These are phyloP conservation scores for Trichomycterus rosablanca DNA, from an alignment of 2,113 vertebrate genomes.

Conservation along the genomic window DNA sequence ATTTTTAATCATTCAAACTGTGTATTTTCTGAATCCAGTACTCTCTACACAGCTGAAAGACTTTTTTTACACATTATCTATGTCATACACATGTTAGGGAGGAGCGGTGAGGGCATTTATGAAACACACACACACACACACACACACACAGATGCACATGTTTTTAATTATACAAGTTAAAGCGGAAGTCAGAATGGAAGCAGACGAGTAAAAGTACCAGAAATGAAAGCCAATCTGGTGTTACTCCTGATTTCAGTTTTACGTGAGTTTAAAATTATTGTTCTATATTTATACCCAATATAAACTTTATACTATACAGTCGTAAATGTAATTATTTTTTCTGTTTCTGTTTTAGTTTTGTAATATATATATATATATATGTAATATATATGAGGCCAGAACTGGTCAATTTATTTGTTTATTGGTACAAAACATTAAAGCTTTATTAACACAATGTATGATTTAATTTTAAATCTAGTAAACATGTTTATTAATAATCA, in stretches of 20 bases:
- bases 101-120: not conserved
- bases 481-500: too few species aligned
- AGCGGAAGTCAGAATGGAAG: conserved; percentile 21
- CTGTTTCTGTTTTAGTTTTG: conserved; percentile 51
- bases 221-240: conserved; percentile 45
- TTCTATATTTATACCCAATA: too few species aligned
- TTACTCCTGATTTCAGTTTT: conserved; percentile 46
- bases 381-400: conserved; percentile 34
- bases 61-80: conserved; percentile 35
- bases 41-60: not conserved
- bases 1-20: too few species aligned
- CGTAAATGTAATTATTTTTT: not conserved
- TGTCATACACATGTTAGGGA: conserved; percentile 6
- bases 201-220: conserved; percentile 25
- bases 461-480: too few species aligned
- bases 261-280: conserved; percentile 59
- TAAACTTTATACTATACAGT: too few species aligned
- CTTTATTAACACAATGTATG: too few species aligned
- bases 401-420: conserved; percentile 47
- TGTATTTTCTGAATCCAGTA: not conserved
- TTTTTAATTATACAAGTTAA: conserved; percentile 5
- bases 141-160: conserved; percentile 18
- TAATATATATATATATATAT: too few species aligned
- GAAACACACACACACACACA: conserved; percentile 9
- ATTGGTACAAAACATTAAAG: too few species aligned